Conservation (phyloP, 37 sponge, comb jelly and placozoan species). For the Amphimedon queenslandica region DNA sequence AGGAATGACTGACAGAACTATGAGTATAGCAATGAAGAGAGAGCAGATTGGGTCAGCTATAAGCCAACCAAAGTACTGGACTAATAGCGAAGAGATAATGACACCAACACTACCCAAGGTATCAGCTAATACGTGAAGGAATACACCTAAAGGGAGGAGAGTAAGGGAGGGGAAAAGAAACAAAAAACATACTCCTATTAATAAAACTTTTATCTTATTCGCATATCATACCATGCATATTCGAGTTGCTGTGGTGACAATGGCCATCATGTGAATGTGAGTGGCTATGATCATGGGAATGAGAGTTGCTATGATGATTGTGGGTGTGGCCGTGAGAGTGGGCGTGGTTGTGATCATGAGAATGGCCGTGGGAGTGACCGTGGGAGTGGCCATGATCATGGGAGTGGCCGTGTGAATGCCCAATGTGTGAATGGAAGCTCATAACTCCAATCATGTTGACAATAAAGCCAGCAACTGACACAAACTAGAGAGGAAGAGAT, state of each 20-base stretch:
- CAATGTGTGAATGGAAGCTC: constrained; percentile 80
- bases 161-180: no score
- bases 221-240: no score
- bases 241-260: no score
- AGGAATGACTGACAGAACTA: constrained; percentile 90
- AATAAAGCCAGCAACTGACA: constrained; percentile 89
- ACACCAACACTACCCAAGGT: constrained; percentile 99
- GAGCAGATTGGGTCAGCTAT: constrained; percentile 96
- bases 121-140: constrained; percentile 96
- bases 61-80: constrained; percentile 92
- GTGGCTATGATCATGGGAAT: constrained; percentile 27
- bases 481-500: constrained; percentile 44
- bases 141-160: constrained; percentile 67
- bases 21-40: constrained; percentile 85
- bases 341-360: constrained; percentile 49
- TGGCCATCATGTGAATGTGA: constrained; percentile 52
- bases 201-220: no score
- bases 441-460: constrained; percentile 93
- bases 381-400: constrained; percentile 35
- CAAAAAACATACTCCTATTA: no score
- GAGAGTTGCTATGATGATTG: constrained; percentile 1
- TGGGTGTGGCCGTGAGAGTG: constrained; percentile 35
- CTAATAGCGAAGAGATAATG: constrained; percentile 91
- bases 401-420: constrained; percentile 45
- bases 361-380: constrained; percentile 24